phyloP scores from a whole-genome alignment of 2,888 invertebrate genomes.

The Mimachlamys varia region DNA sequence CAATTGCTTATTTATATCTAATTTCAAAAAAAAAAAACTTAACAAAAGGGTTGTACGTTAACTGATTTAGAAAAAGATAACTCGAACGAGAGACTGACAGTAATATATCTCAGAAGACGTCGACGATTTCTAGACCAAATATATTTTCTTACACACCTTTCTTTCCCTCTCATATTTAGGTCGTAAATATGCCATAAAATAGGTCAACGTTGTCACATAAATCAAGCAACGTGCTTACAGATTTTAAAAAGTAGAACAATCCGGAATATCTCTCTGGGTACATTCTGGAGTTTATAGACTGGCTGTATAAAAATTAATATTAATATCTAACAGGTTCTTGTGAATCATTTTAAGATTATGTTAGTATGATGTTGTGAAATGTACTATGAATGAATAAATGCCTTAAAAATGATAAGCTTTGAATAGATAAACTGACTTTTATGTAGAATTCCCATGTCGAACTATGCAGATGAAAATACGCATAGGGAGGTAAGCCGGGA shows the following conservation, averaged over 20 bases:
- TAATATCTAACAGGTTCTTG: background rate
- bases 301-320: background rate
- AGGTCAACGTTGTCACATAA: conserved; percentile 34
- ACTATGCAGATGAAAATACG: no score
- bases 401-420: no score
- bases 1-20: background rate
- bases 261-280: background rate
- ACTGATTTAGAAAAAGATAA: background rate
- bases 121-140: background rate
- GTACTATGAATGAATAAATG: no score
- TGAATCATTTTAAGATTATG: background rate
- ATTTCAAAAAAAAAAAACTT: background rate
- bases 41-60: background rate
- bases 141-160: conserved; percentile 29
- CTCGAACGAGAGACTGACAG: background rate
- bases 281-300: background rate
- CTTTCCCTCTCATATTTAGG: conserved; percentile 16
- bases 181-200: conserved; percentile 34
- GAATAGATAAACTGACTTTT: no score
- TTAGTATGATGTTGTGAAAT: background rate
- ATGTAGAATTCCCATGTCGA: no score
- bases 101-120: background rate
- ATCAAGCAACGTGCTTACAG: background rate
- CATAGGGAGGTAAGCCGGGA: no score
- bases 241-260: background rate